These are phyloP conservation scores for Chinchilla lanigera DNA, from an alignment of 2,113 vertebrate genomes.

Conservation along the genomic window DNA sequence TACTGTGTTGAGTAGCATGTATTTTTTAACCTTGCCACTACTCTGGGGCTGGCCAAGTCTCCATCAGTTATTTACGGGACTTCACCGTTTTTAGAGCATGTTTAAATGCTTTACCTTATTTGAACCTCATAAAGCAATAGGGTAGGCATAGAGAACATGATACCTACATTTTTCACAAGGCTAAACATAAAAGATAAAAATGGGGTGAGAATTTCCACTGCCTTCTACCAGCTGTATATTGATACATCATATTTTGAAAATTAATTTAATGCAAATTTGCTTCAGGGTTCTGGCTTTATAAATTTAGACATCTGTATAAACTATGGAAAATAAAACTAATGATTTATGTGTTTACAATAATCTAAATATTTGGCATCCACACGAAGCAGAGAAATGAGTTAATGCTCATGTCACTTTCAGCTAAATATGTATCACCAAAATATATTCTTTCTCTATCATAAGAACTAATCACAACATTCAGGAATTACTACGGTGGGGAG, in stretches of 20 bases:
- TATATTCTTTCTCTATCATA: not conserved
- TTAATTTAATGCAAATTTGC: not conserved
- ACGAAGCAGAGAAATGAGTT: not conserved
- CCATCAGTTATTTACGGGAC: not conserved
- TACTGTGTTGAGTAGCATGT: accelerated
- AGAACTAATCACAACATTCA: not conserved
- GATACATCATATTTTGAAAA: not conserved
- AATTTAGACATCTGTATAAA: not conserved
- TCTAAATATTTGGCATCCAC: not conserved
- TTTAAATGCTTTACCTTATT: conserved; percentile 25
- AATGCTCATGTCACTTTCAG: not conserved
- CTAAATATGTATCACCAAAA: not conserved
- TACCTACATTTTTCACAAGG: not conserved
- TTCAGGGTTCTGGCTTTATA: not conserved
- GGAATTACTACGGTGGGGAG: not conserved
- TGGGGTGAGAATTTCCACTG: not conserved
- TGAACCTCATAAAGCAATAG: not conserved
- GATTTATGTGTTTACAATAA: not conserved
- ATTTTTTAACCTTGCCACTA: not conserved
- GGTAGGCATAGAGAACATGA: not conserved
- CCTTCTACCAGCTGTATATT: not conserved
- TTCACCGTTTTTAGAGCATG: not conserved
- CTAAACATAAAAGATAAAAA: not conserved
- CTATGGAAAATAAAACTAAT: not conserved
- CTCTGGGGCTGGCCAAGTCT: not conserved